A percentile compares a stretch with the other conserved stretches of the same genome.
Evolutionary conservation across 2,797 vertebrate genomes (phyloP).

Genomic region (Myotis vivesi): DNA sequence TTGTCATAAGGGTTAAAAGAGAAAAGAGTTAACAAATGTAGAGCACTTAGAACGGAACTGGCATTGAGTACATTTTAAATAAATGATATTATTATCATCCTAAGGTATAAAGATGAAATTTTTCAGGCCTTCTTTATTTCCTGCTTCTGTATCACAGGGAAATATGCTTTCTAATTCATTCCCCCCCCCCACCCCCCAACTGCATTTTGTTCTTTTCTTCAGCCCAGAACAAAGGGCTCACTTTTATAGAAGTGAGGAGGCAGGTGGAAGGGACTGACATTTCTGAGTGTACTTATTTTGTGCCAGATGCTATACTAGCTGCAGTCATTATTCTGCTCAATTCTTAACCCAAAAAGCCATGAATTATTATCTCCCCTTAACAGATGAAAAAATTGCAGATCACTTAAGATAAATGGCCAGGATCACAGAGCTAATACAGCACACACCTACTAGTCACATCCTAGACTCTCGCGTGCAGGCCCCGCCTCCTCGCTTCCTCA

Average conservation of each 20-base stretch:
- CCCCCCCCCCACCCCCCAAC: no score
- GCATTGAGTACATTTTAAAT: neutral
- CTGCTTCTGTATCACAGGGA: neutral
- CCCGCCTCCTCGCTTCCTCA: no score
- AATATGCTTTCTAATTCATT: neutral
- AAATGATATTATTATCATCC: neutral
- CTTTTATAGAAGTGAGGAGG: neutral
- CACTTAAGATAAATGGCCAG: neutral
- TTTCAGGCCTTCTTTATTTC: neutral
- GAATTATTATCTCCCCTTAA: conserved; percentile 31
- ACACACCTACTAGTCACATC: neutral
- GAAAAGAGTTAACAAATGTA: neutral
- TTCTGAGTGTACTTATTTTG: neutral
- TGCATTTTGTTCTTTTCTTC: conserved; percentile 9
- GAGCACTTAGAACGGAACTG: neutral
- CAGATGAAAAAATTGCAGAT: neutral
- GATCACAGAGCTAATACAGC: neutral
- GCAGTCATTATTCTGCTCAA: neutral
- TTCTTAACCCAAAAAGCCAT: neutral
- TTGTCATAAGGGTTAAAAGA: neutral
- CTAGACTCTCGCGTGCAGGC: neutral
- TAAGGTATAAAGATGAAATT: neutral
- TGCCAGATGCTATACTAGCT: neutral
- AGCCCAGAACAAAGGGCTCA: neutral
- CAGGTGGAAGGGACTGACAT: neutral